phyloP scores from a whole-genome alignment of 2,113 vertebrate species.

The Mirza zaza region DNA sequence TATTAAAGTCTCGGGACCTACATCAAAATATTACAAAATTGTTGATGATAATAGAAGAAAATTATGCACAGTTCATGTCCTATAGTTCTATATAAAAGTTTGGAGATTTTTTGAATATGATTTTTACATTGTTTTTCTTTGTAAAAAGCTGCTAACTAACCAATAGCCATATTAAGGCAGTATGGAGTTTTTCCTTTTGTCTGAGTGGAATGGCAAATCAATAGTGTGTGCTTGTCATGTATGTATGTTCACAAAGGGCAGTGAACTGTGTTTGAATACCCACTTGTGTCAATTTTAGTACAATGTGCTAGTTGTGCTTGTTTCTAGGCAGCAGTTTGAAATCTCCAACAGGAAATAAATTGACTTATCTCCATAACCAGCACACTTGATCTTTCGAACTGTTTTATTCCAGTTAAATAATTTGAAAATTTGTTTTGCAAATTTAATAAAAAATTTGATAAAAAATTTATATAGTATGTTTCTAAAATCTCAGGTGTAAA shows the following conservation, averaged over 20 bases:
- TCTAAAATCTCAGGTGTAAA: background rate
- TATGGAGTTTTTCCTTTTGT: background rate
- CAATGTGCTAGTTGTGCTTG: constrained; percentile 68
- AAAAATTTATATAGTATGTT: constrained; percentile 29
- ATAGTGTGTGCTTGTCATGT: constrained; percentile 21
- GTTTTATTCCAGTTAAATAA: constrained; percentile 47
- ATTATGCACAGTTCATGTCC: background rate
- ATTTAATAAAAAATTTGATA: background rate
- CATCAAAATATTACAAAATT: background rate
- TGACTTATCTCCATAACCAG: constrained; percentile 42
- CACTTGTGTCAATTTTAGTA: constrained; percentile 72
- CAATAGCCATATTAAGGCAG: constrained; percentile 52
- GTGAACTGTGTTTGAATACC: constrained; percentile 65
- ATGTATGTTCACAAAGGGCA: constrained; percentile 64
- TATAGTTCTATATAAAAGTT: constrained; percentile 54
- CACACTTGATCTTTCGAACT: constrained; percentile 59
- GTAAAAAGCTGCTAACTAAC: constrained; percentile 68
- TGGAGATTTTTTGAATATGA: constrained; percentile 56
- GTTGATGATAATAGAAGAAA: constrained; percentile 2
- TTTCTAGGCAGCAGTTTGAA: constrained; percentile 69
- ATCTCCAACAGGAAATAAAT: constrained; percentile 57
- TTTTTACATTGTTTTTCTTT: constrained; percentile 32
- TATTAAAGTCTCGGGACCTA: background rate
- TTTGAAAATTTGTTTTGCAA: constrained; percentile 54
- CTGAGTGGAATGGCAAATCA: constrained; percentile 66